These are phyloP conservation scores for Parazoanthus swiftii DNA, from an alignment of 92 coral and sea anemone genomes.

Conservation along the genomic window DNA sequence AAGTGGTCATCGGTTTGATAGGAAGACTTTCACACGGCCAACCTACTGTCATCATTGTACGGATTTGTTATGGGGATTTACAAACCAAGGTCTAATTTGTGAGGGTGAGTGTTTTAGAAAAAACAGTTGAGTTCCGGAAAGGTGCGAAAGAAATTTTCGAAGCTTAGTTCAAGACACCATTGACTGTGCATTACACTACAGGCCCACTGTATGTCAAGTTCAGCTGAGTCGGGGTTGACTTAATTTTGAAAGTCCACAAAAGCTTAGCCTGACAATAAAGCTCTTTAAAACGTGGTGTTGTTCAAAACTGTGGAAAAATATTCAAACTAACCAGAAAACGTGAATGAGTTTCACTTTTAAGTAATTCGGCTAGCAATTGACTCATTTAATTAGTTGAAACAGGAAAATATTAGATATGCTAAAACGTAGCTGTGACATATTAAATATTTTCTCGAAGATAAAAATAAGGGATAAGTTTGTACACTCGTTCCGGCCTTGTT, in stretches of 20 bases:
- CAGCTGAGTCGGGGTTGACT: background rate
- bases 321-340: background rate
- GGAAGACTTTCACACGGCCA: conserved; percentile 82
- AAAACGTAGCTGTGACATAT: background rate
- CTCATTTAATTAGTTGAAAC: background rate
- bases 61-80: conserved; percentile 92
- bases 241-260: background rate
- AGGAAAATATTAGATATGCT: background rate
- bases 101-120: conserved; percentile 65
- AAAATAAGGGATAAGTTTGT: background rate
- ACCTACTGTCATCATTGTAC: conserved; percentile 97
- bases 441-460: background rate
- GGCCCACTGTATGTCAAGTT: too few relatives aligned
- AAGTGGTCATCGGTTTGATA: conserved; percentile 90
- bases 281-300: background rate
- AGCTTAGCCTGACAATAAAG: background rate
- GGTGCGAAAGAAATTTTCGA: background rate
- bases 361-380: background rate
- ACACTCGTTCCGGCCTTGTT: too few relatives aligned
- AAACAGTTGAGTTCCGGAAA: background rate
- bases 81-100: conserved; percentile 88
- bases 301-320: background rate
- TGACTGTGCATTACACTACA: too few relatives aligned
- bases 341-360: background rate
- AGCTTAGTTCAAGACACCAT: too few relatives aligned